Conservation (phyloP, 1,140 invertebrate genomes). For the Drosophila ficusphila region DNA sequence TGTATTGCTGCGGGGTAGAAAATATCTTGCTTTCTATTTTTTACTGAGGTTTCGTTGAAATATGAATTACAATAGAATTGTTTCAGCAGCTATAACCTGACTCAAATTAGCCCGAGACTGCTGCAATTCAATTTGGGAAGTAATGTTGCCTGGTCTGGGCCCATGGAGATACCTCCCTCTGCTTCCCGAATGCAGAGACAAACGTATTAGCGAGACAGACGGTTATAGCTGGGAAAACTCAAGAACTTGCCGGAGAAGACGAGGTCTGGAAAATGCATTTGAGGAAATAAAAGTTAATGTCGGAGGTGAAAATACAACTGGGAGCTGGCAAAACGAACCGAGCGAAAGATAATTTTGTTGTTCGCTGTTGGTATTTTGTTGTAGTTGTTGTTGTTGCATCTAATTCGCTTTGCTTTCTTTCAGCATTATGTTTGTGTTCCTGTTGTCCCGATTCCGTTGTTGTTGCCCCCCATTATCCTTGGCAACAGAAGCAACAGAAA, state of each 20-base stretch:
- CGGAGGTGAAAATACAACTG: conserved; percentile 59
- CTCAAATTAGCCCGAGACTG: neutral
- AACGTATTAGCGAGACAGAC: conserved; percentile 48
- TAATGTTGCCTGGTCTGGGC: neutral
- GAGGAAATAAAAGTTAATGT: conserved; percentile 77
- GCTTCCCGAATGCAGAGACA: conserved; percentile 7
- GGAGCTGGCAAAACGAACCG: conserved; percentile 36
- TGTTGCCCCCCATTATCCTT: conserved; percentile 50
- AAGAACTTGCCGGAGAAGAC: conserved; percentile 16
- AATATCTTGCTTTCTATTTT: neutral
- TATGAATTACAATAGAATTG: conserved; percentile 1
- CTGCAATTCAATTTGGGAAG: conserved; percentile 3
- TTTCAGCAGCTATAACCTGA: neutral
- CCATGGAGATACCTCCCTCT: neutral
- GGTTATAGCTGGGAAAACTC: conserved; percentile 35
- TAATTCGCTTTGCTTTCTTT: conserved; percentile 69
- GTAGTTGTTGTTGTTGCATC: conserved; percentile 52
- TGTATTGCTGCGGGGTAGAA: no score
- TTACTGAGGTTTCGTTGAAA: neutral
- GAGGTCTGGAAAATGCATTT: conserved; percentile 52
- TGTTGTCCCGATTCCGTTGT: conserved; percentile 1
- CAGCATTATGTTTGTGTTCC: conserved; percentile 55
- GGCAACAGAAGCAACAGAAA: conserved; percentile 41
- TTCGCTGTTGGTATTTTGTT: conserved; percentile 10
- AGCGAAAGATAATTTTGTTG: conserved; percentile 66